These are phyloP conservation scores for Aleadryas rufinucha DNA, from an alignment of 2,113 vertebrate genomes.

Conservation along the genomic window DNA sequence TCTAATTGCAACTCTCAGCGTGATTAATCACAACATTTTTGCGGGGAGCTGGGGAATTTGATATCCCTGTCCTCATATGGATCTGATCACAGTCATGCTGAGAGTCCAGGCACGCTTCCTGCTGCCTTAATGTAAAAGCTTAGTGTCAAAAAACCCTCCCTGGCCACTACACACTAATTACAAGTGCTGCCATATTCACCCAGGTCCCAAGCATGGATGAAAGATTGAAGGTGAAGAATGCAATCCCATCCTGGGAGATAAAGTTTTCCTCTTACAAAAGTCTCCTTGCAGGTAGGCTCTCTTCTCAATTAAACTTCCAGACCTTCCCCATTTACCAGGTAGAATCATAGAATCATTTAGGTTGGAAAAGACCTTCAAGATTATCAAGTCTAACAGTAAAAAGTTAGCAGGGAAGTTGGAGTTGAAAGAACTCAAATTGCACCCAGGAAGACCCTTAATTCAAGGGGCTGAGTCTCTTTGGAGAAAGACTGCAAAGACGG, in stretches of 20 bases:
- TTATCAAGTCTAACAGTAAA: background rate
- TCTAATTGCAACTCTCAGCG: slow-evolving; percentile 1
- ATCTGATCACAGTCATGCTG: slow-evolving; percentile 2
- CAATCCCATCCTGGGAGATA: background rate
- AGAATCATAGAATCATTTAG: background rate
- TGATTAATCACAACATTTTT: slow-evolving; percentile 61
- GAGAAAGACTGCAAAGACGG: background rate
- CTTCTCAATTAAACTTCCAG: background rate
- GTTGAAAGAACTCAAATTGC: background rate
- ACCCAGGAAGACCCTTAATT: background rate
- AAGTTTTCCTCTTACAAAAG: background rate
- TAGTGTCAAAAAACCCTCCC: background rate
- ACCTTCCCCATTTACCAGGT: background rate
- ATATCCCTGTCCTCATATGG: slow-evolving; percentile 23
- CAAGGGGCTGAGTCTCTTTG: background rate
- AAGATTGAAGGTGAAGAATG: background rate
- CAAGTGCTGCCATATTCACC: background rate
- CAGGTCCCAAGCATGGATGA: background rate
- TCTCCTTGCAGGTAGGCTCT: background rate
- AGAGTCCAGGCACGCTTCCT: slow-evolving; percentile 29
- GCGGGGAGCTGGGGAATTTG: background rate
- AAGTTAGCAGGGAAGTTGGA: background rate
- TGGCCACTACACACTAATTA: background rate
- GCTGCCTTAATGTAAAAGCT: background rate
- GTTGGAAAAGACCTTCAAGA: background rate